Percentiles rank a stretch among this genome's conserved stretches.
Evolutionary conservation across 92 coral and sea anemone species (phyloP).

Genomic region (Parazoanthus atlanticus): DNA sequence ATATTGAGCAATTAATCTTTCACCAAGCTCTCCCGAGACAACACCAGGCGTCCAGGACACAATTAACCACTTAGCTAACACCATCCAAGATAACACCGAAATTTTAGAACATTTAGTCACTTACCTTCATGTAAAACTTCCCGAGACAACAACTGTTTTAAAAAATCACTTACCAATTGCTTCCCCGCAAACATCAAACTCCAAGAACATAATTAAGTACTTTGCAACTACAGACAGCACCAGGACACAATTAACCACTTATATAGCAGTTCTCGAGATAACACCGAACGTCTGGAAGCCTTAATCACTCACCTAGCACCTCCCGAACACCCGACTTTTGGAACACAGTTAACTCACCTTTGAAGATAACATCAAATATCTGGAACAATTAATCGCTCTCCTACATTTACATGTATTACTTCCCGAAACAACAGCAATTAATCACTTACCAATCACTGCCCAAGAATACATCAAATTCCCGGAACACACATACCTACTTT

Average conservation of each 20-base stretch:
- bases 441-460: neutral
- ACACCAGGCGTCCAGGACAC: conserved; percentile 91
- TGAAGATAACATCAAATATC: conserved; percentile 82
- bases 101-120: neutral
- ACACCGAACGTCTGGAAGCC: conserved; percentile 82
- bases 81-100: neutral
- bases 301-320: conserved; percentile 75
- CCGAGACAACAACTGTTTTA: neutral
- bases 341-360: conserved; percentile 43
- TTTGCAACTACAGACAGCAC: neutral
- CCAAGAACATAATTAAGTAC: no score
- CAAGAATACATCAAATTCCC: conserved; percentile 19
- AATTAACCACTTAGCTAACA: neutral
- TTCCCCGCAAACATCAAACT: no score
- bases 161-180: no score
- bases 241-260: neutral
- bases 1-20: neutral
- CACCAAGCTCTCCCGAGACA: conserved; percentile 76
- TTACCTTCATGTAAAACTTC: no score
- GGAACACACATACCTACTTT: neutral
- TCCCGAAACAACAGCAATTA: conserved; percentile 67
- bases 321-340: conserved; percentile 94
- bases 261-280: conserved; percentile 38
- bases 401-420: conserved; percentile 63
- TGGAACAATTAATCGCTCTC: conserved; percentile 54